Evolutionary conservation across 2,888 invertebrate species (phyloP), one percentile per base, ranked within the genome.

Genomic region (Diarsia brunnea): DNA sequence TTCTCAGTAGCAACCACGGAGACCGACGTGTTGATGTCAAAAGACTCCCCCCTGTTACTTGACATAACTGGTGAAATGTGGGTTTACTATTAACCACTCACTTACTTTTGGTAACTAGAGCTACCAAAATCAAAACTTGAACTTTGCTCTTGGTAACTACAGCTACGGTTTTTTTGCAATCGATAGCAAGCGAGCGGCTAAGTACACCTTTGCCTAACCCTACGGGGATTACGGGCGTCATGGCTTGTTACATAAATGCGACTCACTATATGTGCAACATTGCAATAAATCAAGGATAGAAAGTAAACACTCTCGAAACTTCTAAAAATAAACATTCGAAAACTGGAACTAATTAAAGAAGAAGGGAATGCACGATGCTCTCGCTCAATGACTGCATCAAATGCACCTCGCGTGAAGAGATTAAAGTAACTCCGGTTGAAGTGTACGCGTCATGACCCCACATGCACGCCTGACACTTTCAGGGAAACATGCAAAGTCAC

Each of bases 311-410:
- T 58, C 38, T 67, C 53, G 51, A 68, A 45, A 66, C 12, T 51
- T 75, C 65, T 78, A 73, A 78, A 60, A 76, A 70, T 27, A 73
- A 63, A 31, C 61, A 61, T 61, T 73, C 58, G 72, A 53, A 74
- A 75, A 73, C 49, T 67, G 67, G 19, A 71, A 77, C 69, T 79
- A 84, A 85, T 84, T 85, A 81, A 72, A 58, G 68, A 73, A 73
- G 74, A 69, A 51, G 73, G 79, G 66, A 78, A 43, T 76, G 66
- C 82, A 84, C 82, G 76, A 86, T 55, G 75, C 27, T 53, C 27
- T 53, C 38, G 53, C 53, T 73, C 65, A 75, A 45, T 76, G 49
- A 81, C 64, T 81, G 79, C 77, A 73, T 49, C 61, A 55, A 73
- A 49, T 61, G n/a, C 55, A 49, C 16, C 24, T 69, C 63, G 69